Evolutionary conservation across 2,113 vertebrate species (phyloP).

Genomic region (Tinamus guttatus): DNA sequence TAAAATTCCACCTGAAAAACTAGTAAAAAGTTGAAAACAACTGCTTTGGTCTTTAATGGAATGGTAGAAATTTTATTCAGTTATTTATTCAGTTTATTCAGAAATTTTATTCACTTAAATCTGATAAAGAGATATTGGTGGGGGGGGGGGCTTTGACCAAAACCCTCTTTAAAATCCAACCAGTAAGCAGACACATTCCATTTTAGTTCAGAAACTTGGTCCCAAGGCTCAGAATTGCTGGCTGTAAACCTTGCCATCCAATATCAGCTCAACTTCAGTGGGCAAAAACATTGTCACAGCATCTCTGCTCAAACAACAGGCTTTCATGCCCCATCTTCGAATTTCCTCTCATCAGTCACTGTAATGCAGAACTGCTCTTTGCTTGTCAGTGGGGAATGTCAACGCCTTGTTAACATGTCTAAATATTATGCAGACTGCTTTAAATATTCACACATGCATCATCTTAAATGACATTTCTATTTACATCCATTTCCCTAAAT

Average conservation of each 20-base stretch:
- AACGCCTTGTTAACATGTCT: not conserved
- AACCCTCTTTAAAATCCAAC: not conserved
- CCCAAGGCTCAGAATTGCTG: not conserved
- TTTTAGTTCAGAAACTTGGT: not conserved
- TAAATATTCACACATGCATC: not conserved
- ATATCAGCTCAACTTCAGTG: rapidly evolving
- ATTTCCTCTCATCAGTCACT: not conserved
- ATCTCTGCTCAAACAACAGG: not conserved
- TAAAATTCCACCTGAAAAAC: not conserved
- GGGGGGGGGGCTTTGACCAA: not conserved
- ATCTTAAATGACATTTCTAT: not conserved
- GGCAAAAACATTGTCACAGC: not conserved
- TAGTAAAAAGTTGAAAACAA: not conserved
- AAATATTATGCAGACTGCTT: not conserved
- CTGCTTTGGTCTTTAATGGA: not conserved
- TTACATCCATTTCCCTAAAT: not conserved
- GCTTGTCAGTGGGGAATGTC: not conserved
- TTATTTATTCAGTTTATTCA: too few relatives aligned
- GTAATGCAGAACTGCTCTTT: not conserved
- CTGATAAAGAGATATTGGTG: not conserved
- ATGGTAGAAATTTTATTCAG: not conserved
- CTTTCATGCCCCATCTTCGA: not conserved
- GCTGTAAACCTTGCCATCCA: not conserved
- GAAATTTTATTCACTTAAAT: not conserved
- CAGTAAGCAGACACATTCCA: not conserved